These are phyloP conservation scores for Peromyscus polionotus DNA, from an alignment of 2,113 vertebrate species.

Conservation along the genomic window DNA sequence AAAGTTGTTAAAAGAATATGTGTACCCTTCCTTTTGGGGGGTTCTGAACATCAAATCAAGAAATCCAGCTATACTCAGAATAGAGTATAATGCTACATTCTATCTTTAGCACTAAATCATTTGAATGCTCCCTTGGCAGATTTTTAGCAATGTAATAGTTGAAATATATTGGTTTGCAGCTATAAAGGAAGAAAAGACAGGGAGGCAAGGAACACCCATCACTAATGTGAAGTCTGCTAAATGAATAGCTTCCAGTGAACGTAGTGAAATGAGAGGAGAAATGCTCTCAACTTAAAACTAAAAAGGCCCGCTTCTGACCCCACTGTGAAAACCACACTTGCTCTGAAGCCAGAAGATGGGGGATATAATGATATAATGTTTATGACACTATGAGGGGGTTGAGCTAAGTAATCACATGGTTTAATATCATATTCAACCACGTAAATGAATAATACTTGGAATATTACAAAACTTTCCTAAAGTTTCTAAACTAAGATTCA, in stretches of 20 bases:
- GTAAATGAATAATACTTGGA: background rate
- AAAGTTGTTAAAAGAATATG: background rate
- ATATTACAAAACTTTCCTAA: background rate
- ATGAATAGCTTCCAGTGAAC: slow-evolving; percentile 9
- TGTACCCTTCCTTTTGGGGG: background rate
- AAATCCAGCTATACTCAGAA: accelerated
- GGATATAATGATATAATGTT: background rate
- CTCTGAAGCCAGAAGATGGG: background rate
- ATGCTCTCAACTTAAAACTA: background rate
- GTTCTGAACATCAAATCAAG: background rate
- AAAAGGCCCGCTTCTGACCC: background rate
- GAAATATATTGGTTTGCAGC: slow-evolving; percentile 41
- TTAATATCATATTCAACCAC: background rate
- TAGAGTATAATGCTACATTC: accelerated
- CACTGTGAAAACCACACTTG: background rate
- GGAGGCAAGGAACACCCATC: slow-evolving; percentile 46
- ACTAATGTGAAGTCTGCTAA: background rate
- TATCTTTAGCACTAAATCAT: background rate
- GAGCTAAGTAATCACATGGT: background rate
- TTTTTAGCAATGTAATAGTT: slow-evolving; percentile 64
- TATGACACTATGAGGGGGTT: background rate
- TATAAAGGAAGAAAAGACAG: background rate
- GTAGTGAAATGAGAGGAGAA: slow-evolving; percentile 31
- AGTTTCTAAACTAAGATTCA: background rate
- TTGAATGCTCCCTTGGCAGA: slow-evolving; percentile 73